These are phyloP conservation scores for Boloria euphrosyne DNA, from an alignment of 2,888 invertebrate species.

Conservation along the genomic window DNA sequence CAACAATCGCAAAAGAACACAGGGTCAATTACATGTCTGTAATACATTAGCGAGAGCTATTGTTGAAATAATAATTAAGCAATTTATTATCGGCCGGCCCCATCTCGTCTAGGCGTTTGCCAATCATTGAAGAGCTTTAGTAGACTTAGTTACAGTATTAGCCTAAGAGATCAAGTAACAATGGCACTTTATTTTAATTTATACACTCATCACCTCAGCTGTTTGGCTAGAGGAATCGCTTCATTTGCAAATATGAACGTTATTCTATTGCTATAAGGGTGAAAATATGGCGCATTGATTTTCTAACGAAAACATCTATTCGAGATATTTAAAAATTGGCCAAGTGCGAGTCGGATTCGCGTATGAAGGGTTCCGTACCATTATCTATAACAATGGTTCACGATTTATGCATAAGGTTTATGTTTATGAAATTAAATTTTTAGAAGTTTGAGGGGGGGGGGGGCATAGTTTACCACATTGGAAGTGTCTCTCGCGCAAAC, in stretches of 20 bases:
- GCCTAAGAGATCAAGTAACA: conserved; percentile 43
- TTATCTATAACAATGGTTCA: too few species aligned
- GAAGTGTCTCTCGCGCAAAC: too few species aligned
- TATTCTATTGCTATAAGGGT: not conserved
- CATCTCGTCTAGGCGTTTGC: conserved; percentile 52
- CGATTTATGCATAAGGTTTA: too few species aligned
- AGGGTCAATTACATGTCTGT: conserved; percentile 37
- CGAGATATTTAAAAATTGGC: too few species aligned
- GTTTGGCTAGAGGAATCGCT: not conserved
- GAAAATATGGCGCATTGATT: not conserved
- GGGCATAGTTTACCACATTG: too few species aligned
- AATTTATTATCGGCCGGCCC: conserved; percentile 64
- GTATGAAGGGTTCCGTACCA: too few species aligned
- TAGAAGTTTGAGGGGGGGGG: too few species aligned
- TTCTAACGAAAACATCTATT: conserved; percentile 8
- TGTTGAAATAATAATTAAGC: conserved; percentile 71
- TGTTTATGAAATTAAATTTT: too few species aligned
- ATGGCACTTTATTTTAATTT: conserved; percentile 46
- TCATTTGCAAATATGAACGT: conserved; percentile 9
- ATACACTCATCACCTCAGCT: conserved; percentile 26
- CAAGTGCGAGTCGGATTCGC: too few species aligned
- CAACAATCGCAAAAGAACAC: conserved; percentile 36
- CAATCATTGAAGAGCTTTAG: conserved; percentile 47
- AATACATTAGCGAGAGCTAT: conserved; percentile 54
- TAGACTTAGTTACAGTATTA: conserved; percentile 24